phyloP scores from a whole-genome alignment of 2,888 invertebrate species.

The Macrosoma leucophasiata region DNA sequence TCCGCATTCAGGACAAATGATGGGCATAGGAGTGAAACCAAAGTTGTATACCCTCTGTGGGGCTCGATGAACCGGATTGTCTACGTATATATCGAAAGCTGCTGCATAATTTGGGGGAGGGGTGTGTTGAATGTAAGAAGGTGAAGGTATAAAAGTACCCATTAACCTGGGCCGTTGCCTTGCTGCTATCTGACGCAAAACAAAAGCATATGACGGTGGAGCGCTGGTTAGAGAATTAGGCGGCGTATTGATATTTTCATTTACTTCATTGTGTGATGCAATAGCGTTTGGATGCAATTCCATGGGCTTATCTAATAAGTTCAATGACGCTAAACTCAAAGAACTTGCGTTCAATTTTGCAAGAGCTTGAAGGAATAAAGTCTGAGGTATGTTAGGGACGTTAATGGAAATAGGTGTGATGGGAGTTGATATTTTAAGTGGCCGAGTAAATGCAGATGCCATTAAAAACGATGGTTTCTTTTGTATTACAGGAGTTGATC shows the following conservation, averaged over 20 bases:
- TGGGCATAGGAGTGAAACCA: slow-evolving; percentile 52
- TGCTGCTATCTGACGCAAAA: slow-evolving; percentile 53
- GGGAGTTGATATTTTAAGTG: slow-evolving; percentile 27
- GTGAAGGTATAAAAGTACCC: slow-evolving; percentile 64
- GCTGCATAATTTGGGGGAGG: slow-evolving; percentile 64
- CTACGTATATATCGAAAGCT: slow-evolving; percentile 62
- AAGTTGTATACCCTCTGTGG: slow-evolving; percentile 44
- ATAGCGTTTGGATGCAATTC: no score
- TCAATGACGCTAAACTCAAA: slow-evolving; percentile 27
- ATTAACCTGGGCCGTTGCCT: slow-evolving; percentile 53
- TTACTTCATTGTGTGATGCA: no score
- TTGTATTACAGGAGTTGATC: slow-evolving; percentile 21
- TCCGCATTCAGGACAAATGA: slow-evolving; percentile 59
- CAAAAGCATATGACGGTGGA: slow-evolving; percentile 65
- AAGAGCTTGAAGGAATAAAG: slow-evolving; percentile 51
- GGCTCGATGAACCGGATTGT: slow-evolving; percentile 43
- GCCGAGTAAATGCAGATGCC: slow-evolving; percentile 25
- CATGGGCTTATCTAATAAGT: no score
- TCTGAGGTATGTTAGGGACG: slow-evolving; percentile 36
- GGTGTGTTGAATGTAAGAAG: slow-evolving; percentile 57
- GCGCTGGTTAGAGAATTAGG: slow-evolving; percentile 59
- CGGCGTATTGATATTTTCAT: no score
- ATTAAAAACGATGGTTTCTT: slow-evolving; percentile 9
- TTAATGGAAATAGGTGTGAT: slow-evolving; percentile 31
- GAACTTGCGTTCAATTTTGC: slow-evolving; percentile 48